Evolutionary conservation across 2,113 vertebrate genomes (phyloP).

Genomic region (Campylomormyrus numenius): DNA sequence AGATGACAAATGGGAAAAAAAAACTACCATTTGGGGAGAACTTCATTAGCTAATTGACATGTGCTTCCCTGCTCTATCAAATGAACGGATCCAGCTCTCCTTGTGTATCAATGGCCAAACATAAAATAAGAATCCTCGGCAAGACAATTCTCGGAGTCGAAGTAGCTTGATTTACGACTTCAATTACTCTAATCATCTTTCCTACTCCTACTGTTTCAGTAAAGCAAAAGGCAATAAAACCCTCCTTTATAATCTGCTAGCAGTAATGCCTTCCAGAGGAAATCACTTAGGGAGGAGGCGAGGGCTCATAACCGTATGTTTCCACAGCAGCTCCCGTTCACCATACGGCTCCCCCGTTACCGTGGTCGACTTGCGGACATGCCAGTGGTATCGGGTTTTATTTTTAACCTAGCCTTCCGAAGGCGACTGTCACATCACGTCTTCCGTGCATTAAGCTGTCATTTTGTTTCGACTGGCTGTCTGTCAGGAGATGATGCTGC

Average conservation of each 20-base stretch:
- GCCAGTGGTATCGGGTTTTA: not conserved
- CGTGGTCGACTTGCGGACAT: not conserved
- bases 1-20: not conserved
- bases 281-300: conserved; percentile 13
- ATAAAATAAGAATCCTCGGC: not conserved
- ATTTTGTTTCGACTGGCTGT: not conserved
- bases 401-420: not conserved
- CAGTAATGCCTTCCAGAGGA: conserved; percentile 9
- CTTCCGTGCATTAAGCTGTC: not conserved
- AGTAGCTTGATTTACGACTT: conserved; percentile 2
- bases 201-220: conserved; percentile 18
- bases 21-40: not conserved
- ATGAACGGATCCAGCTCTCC: not conserved
- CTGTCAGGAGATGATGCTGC: not conserved
- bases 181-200: conserved; percentile 23
- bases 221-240: conserved; percentile 24
- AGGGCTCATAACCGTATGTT: not conserved
- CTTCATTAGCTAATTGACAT: not conserved
- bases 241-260: conserved; percentile 12
- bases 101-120: not conserved
- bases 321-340: not conserved
- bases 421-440: not conserved
- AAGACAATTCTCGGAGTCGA: not conserved
- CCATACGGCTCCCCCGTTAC: not conserved
- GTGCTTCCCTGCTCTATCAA: not conserved